Evolutionary conservation across 2,113 vertebrate genomes (phyloP).

Genomic region (Nesogale talazaci): DNA sequence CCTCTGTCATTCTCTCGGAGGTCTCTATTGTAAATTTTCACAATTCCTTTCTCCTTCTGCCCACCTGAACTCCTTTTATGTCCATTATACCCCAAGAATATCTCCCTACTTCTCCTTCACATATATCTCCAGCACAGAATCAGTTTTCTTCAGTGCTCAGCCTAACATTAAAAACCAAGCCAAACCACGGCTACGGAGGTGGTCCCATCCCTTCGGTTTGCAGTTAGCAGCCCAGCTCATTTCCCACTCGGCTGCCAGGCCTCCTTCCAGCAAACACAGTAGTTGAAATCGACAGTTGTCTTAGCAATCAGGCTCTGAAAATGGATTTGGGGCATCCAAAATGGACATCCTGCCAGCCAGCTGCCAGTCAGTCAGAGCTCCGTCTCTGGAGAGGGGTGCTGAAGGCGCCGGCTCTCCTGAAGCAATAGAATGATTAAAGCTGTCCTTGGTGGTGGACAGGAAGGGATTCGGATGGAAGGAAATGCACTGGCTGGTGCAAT

Average conservation of each 20-base stretch:
- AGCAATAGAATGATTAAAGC: background rate
- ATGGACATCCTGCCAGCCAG: background rate
- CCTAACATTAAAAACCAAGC: background rate
- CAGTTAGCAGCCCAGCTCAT: too few species aligned
- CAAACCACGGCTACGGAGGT: too few species aligned
- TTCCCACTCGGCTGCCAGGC: too few species aligned
- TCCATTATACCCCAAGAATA: background rate
- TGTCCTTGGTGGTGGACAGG: background rate
- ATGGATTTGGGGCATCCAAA: background rate
- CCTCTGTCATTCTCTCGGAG: background rate
- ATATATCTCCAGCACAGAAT: background rate
- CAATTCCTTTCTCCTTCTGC: background rate
- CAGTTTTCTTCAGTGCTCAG: background rate
- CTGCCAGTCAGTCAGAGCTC: background rate
- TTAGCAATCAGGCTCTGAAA: background rate
- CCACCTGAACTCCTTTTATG: background rate
- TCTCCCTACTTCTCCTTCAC: background rate
- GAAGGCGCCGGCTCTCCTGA: background rate
- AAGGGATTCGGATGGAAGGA: background rate
- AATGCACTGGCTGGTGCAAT: background rate
- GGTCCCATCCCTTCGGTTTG: too few species aligned
- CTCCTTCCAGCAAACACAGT: background rate
- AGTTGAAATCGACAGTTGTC: background rate
- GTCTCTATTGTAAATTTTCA: background rate
- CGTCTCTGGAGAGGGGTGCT: background rate